These are phyloP conservation scores for Erpetoichthys calabaricus DNA, from an alignment of 2,797 vertebrate genomes.

Conservation along the genomic window DNA sequence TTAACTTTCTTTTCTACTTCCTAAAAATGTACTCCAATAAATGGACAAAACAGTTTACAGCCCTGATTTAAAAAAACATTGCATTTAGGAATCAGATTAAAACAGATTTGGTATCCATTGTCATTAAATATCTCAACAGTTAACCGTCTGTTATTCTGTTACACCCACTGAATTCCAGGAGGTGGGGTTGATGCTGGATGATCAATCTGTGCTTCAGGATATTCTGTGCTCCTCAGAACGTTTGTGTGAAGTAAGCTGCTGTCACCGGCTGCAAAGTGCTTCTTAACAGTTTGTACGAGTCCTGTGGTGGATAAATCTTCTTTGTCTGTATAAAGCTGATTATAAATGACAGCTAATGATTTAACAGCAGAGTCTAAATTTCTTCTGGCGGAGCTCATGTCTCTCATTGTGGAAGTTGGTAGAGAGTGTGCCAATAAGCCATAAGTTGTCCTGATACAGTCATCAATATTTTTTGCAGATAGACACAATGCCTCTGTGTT, in stretches of 20 bases:
- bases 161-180: slow-evolving; percentile 62
- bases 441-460: slow-evolving; percentile 25
- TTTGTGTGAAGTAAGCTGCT: not conserved
- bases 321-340: slow-evolving; percentile 18
- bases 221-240: slow-evolving; percentile 1
- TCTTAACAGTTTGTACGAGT: no score
- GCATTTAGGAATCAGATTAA: no score
- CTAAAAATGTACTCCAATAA: no score
- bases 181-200: slow-evolving; percentile 11
- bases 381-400: slow-evolving; percentile 20
- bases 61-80: no score
- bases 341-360: slow-evolving; percentile 38
- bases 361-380: slow-evolving; percentile 48
- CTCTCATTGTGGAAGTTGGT: no score
- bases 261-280: not conserved
- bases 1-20: no score
- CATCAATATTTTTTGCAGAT: slow-evolving; percentile 36
- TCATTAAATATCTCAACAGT: no score
- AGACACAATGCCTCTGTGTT: slow-evolving; percentile 39
- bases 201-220: no score
- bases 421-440: slow-evolving; percentile 13
- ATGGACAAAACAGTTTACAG: no score
- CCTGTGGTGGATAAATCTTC: slow-evolving; percentile 10
- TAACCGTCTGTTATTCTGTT: slow-evolving; percentile 1
- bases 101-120: no score